Conservation (phyloP, 2,113 vertebrate species). For the Motacilla alba region DNA sequence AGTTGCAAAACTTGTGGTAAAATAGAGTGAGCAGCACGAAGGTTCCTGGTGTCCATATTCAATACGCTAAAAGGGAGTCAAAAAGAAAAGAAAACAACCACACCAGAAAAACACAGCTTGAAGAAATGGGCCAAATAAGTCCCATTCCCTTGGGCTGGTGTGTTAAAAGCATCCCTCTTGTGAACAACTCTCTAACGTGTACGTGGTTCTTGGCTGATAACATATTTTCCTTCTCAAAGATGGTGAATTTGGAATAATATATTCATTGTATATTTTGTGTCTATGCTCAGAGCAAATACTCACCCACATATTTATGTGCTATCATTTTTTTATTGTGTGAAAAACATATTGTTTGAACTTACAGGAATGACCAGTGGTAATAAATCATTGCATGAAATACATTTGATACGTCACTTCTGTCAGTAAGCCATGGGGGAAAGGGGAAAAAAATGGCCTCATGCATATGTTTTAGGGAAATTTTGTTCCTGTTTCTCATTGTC, state of each 20-base stretch:
- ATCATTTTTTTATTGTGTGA: not conserved
- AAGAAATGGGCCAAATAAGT: not conserved
- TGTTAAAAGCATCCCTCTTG: not conserved
- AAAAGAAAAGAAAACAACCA: not conserved
- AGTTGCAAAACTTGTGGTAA: not conserved
- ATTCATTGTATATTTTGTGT: not conserved
- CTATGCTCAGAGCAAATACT: not conserved
- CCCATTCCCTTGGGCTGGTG: not conserved
- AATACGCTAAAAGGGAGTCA: not conserved
- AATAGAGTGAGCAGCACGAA: not conserved
- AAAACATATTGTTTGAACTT: not conserved
- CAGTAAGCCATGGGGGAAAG: not conserved
- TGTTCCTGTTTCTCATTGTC: conserved; percentile 10
- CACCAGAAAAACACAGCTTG: not conserved
- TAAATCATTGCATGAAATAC: not conserved
- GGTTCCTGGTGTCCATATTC: not conserved
- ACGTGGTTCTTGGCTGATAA: not conserved
- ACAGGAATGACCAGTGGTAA: not conserved
- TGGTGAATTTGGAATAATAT: not conserved
- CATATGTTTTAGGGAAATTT: conserved; percentile 22
- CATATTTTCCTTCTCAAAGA: not conserved
- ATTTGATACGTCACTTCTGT: not conserved
- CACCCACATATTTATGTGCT: not conserved
- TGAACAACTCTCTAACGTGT: not conserved
- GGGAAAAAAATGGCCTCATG: not conserved